Conservation (phyloP, 1,140 invertebrate genomes). For the Bombus haemorrhoidalis region DNA sequence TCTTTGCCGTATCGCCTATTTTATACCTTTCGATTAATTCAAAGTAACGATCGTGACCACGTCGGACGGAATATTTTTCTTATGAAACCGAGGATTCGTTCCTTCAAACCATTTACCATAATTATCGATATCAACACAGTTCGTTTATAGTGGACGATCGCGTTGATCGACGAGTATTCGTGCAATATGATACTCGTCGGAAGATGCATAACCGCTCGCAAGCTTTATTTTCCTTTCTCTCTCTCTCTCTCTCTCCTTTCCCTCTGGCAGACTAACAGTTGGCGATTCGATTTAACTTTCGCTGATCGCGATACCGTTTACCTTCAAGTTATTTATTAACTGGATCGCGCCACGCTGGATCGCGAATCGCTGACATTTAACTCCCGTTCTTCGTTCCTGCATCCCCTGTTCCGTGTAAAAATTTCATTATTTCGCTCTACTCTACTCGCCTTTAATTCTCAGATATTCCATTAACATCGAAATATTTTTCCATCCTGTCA, state of each 20-base stretch:
- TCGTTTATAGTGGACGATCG: too few relatives aligned
- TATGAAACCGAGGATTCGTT: too few relatives aligned
- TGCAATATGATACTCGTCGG: background rate
- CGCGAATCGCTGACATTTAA: conserved; percentile 9
- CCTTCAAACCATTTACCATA: too few relatives aligned
- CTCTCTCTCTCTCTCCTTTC: background rate
- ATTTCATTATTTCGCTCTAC: background rate
- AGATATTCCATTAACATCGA: background rate
- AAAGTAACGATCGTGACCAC: too few relatives aligned
- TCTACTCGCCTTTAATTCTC: background rate
- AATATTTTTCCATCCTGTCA: background rate
- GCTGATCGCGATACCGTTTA: background rate
- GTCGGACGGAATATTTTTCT: too few relatives aligned
- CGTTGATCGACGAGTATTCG: background rate
- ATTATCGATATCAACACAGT: too few relatives aligned
- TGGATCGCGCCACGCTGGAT: background rate
- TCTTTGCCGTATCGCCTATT: too few relatives aligned
- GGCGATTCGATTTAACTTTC: background rate
- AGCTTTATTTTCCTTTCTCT: background rate
- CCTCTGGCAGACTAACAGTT: background rate
- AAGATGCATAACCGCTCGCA: background rate
- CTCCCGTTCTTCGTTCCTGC: background rate
- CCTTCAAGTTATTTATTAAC: conserved; percentile 8
- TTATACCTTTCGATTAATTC: too few relatives aligned
- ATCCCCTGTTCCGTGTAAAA: background rate